phyloP scores from a whole-genome alignment of 1,140 invertebrate genomes.

The Sipha flava region DNA sequence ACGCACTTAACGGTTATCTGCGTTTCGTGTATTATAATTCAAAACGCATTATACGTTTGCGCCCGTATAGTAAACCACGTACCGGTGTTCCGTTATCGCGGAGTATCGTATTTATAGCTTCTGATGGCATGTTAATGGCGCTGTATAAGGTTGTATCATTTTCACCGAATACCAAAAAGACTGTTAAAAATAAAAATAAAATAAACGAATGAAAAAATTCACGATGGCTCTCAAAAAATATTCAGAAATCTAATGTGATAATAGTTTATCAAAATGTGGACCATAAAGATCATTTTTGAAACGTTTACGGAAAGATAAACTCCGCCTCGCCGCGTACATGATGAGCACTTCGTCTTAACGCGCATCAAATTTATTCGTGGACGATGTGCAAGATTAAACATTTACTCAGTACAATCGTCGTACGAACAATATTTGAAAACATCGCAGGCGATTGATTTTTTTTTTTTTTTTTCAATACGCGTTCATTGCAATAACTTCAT shows the following conservation, averaged over 20 bases:
- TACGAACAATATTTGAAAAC: no score
- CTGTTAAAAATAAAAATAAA: no score
- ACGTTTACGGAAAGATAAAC: no score
- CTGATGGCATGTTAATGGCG: constrained; percentile 1
- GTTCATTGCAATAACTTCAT: no score
- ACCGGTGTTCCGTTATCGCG: constrained; percentile 1
- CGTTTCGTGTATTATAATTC: constrained; percentile 6
- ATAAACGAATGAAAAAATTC: neutral
- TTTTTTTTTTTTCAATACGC: no score
- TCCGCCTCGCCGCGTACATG: no score
- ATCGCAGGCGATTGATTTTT: no score
- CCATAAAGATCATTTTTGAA: no score
- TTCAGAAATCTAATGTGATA: neutral
- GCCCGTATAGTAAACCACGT: neutral
- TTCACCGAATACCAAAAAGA: neutral
- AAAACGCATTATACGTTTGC: constrained; percentile 12
- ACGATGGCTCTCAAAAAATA: neutral
- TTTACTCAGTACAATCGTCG: no score
- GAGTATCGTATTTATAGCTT: constrained; percentile 1
- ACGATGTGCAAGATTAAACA: no score
- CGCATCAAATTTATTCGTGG: no score
- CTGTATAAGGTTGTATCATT: neutral
- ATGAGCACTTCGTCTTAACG: no score
- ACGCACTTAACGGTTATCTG: neutral
- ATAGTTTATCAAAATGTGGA: neutral